phyloP scores from a whole-genome alignment of 2,113 vertebrate genomes.

The Seriola quinqueradiata region DNA sequence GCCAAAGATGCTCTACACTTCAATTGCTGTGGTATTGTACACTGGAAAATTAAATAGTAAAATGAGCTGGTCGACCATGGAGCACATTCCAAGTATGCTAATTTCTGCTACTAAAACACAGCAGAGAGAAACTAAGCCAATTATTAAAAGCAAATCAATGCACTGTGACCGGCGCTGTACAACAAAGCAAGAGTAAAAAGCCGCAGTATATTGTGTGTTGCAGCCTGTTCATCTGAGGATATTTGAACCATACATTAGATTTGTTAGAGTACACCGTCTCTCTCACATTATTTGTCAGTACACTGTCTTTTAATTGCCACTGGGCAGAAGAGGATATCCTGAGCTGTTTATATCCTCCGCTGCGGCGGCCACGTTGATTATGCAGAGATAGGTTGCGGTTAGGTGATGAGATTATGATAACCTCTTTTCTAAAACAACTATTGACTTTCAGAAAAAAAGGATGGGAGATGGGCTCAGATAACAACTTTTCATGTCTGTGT shows the following conservation, averaged over 20 bases:
- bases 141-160: conserved; percentile 58
- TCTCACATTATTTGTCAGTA: conserved; percentile 12
- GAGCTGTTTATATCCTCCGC: conserved; percentile 32
- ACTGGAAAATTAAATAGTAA: conserved; percentile 56
- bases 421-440: conserved; percentile 48
- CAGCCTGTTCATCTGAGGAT: conserved; percentile 9
- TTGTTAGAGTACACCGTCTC: conserved; percentile 22
- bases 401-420: conserved; percentile 53
- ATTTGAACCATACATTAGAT: conserved; percentile 25
- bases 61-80: conserved; percentile 33
- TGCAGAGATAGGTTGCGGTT: conserved; percentile 36
- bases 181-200: conserved; percentile 36
- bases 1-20: conserved; percentile 64
- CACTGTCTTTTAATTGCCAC: conserved; percentile 44
- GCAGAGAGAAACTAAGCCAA: conserved; percentile 41
- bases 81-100: conserved; percentile 44
- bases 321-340: conserved; percentile 23
- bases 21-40: conserved; percentile 43
- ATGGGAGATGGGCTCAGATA: conserved; percentile 45
- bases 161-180: conserved; percentile 27
- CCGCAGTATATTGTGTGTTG: not conserved
- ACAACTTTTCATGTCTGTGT: conserved; percentile 28
- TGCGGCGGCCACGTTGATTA: conserved; percentile 36
- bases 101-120: conserved; percentile 49
- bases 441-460: conserved; percentile 57